phyloP scores from a whole-genome alignment of 2,797 vertebrate genomes.

The Chrosomus eos region DNA sequence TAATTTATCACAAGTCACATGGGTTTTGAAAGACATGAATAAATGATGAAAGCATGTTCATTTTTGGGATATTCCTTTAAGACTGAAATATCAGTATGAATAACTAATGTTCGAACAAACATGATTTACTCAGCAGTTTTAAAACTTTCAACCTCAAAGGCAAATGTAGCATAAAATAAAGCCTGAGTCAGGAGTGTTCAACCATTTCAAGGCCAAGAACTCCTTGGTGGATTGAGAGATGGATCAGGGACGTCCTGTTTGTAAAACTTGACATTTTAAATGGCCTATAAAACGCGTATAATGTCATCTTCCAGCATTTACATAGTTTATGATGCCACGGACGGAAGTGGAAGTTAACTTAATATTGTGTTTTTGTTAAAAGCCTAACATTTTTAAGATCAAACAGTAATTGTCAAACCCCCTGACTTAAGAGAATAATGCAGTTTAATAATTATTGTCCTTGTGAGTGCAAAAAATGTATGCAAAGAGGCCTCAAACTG shows the following conservation, averaged over 20 bases:
- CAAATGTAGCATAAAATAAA: not conserved
- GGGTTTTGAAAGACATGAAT: not conserved
- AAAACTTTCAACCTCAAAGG: not conserved
- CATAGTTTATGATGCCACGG: not conserved
- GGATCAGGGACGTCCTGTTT: not conserved
- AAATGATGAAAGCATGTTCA: not conserved
- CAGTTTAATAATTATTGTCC: not conserved
- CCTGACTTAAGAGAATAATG: not conserved
- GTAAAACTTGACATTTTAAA: not conserved
- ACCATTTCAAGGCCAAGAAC: not conserved
- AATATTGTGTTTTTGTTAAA: not conserved
- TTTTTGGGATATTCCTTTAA: not conserved
- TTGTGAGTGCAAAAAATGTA: not conserved
- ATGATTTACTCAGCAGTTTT: constrained; percentile 4
- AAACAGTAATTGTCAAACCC: no score
- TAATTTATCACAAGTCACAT: not conserved
- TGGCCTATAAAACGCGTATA: not conserved
- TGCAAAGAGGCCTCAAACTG: not conserved
- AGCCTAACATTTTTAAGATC: not conserved
- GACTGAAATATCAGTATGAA: not conserved
- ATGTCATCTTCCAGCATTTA: not conserved
- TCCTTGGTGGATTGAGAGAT: not conserved
- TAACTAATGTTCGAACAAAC: not conserved
- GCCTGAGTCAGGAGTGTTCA: not conserved
- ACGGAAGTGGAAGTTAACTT: not conserved